These are phyloP conservation scores for Illadopsis cleaveri DNA, from an alignment of 2,113 vertebrate genomes.

Conservation along the genomic window DNA sequence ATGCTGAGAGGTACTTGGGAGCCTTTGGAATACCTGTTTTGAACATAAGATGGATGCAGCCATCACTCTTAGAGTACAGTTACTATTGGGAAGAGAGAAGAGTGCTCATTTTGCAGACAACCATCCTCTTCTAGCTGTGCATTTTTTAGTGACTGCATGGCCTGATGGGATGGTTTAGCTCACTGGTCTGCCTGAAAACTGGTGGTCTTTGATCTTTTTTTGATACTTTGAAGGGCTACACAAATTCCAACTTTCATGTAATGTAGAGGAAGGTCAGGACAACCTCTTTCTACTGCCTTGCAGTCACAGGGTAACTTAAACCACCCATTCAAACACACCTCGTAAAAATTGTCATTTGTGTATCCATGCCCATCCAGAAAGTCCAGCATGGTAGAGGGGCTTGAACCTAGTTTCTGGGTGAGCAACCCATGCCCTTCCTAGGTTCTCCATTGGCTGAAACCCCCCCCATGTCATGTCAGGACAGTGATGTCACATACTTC, in stretches of 20 bases:
- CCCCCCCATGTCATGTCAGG: rapidly evolving
- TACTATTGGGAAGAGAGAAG: background rate
- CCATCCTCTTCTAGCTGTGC: background rate
- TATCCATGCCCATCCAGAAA: background rate
- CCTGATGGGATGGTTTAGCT: background rate
- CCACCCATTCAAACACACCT: background rate
- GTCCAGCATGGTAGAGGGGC: background rate
- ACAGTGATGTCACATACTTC: rapidly evolving
- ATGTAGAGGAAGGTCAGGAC: background rate
- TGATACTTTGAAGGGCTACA: background rate
- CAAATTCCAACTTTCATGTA: background rate
- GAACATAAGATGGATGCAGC: background rate
- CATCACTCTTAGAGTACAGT: background rate
- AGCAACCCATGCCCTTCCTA: background rate
- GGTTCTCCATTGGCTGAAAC: background rate
- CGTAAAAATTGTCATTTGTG: background rate
- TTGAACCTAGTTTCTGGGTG: background rate
- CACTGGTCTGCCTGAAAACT: background rate
- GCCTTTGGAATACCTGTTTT: background rate
- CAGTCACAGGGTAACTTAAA: background rate
- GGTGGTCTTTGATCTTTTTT: background rate
- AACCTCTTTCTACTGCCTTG: background rate
- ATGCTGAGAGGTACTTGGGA: background rate
- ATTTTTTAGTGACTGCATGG: background rate
- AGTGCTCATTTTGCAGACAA: background rate